Base-by-base conservation (phyloP, 2,888 invertebrate genomes). In the Autographa pulchrina region DNA sequence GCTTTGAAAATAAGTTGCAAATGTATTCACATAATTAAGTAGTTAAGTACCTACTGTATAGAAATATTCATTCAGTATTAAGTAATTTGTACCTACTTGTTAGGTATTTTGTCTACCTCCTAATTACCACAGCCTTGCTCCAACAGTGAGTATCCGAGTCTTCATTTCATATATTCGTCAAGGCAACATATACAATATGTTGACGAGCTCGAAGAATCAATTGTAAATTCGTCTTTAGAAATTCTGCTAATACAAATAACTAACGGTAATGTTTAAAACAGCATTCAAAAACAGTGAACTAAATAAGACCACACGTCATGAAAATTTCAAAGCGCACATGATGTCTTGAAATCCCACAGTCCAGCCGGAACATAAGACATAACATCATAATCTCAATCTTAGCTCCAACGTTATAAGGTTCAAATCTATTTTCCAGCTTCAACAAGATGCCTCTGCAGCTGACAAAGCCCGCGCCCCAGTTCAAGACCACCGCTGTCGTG, bases 401-500 rank as follows among this genome's bases (percentile, higher is more conserved):
- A 62, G 18, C 0, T 0, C 48, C 4, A 11, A 14, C 38, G 2
- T 70, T 67, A 76, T 56, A 72, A 63, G 48, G 68, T 68, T 62
- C 7, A 67, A 65, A 52, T 73, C 35, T 82, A 8, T 62, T 31
- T 87, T 92, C 25, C 92, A 96, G 96, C 85, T 95, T 96, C 90
- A 94, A 91, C 94, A 96, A 91, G 85, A 96, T 96, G 93, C 97
- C 97, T 75, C 95, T 95, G 43, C 95, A 96, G 85, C 89, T 98
- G 80, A 97, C 97, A 86, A 97, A 97, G 88, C 97, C 97, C 85
- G 98, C 98, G 14, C 99, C 98, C 0, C 96, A 96, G 87, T 99
- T 98, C 96, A 96, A 96, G 86, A 97, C 98, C 81, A 97, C 97
- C 58, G 98, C 98, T 64, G 98, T 99, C 38, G 96, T 98, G 35